Conservation (phyloP, 2,888 invertebrate genomes). For the Ceramica pisi region DNA sequence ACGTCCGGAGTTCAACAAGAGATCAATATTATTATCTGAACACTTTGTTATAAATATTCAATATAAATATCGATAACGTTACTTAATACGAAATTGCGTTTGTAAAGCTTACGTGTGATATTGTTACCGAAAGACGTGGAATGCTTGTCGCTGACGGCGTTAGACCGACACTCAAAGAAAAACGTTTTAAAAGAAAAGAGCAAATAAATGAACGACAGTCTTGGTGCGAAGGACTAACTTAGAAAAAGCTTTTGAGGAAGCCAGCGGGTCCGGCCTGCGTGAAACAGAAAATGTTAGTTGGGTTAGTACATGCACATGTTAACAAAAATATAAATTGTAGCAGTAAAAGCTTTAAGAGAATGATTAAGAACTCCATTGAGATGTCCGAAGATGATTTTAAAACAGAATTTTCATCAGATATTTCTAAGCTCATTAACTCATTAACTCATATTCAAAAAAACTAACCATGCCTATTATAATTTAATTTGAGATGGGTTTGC, state of each 20-base stretch:
- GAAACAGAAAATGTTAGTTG: constrained; percentile 79
- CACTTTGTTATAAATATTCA: constrained; percentile 85
- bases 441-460: too few relatives aligned
- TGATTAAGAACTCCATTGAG: background rate
- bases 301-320: constrained; percentile 67
- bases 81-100: constrained; percentile 82
- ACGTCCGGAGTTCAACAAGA: constrained; percentile 80
- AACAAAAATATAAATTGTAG: constrained; percentile 12
- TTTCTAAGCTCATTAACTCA: too few relatives aligned
- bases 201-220: constrained; percentile 89
- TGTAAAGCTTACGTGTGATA: constrained; percentile 81
- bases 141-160: constrained; percentile 80
- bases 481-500: too few relatives aligned
- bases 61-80: constrained; percentile 76
- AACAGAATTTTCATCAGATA: too few relatives aligned
- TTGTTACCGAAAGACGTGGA: constrained; percentile 80
- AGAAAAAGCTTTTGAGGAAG: constrained; percentile 98
- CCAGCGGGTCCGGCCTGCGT: constrained; percentile 97
- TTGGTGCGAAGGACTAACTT: constrained; percentile 91
- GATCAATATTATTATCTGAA: constrained; percentile 86
- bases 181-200: constrained; percentile 78
- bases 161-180: constrained; percentile 83
- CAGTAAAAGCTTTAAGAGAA: background rate
- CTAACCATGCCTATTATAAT: too few relatives aligned
- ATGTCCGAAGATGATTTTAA: too few relatives aligned